Conservation (phyloP, 2,113 vertebrate genomes). For the Elaphurus davidianus region DNA sequence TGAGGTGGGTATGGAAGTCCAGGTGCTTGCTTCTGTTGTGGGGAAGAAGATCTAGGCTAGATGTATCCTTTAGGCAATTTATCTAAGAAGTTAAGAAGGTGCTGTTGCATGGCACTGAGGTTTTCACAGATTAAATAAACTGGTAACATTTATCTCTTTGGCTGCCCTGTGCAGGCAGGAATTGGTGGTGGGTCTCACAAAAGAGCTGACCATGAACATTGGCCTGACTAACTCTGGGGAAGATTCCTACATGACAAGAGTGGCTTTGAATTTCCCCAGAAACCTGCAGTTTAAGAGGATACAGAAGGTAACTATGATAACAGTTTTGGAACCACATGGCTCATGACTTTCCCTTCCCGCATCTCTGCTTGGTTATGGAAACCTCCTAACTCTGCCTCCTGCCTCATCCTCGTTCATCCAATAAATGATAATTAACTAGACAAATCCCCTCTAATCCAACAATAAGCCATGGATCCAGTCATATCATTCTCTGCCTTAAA, state of each 20-base stretch:
- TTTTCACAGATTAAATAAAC: not conserved
- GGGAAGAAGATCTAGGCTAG: not conserved
- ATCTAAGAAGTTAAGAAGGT: not conserved
- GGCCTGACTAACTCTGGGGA: conserved; percentile 66
- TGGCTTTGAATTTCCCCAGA: conserved; percentile 68
- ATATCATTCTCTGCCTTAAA: not conserved
- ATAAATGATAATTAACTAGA: not conserved
- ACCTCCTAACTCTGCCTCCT: not conserved
- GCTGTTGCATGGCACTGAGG: not conserved
- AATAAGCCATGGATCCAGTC: not conserved
- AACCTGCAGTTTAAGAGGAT: conserved; percentile 66
- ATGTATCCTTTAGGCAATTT: not conserved
- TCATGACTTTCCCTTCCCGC: not conserved
- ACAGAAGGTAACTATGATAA: conserved; percentile 62
- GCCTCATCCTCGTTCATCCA: not conserved
- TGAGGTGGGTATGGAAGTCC: not conserved
- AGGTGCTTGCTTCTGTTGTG: not conserved
- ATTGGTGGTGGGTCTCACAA: conserved; percentile 66
- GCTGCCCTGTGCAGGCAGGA: conserved; percentile 53
- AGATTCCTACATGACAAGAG: conserved; percentile 71
- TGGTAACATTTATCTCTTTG: not conserved
- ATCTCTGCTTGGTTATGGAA: not conserved
- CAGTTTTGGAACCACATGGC: not conserved
- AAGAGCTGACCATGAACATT: conserved; percentile 58
- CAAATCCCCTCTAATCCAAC: not conserved